Evolutionary conservation across 2,888 invertebrate species (phyloP).

Genomic region (Diaphora mendica): DNA sequence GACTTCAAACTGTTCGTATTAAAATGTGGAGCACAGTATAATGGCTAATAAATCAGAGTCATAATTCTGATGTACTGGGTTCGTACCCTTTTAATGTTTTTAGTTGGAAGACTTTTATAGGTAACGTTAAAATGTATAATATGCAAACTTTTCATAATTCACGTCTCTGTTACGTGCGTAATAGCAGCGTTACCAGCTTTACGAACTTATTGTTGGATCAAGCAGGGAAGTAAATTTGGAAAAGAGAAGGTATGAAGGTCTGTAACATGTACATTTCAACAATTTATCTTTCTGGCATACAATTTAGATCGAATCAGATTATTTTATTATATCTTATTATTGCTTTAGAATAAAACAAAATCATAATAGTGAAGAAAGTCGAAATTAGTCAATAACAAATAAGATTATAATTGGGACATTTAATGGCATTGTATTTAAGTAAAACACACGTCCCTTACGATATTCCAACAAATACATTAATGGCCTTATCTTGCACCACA

Average conservation of each 20-base stretch:
- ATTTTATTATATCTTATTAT: not conserved
- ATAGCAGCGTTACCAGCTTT: not conserved
- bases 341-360: not conserved
- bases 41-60: slow-evolving; percentile 70
- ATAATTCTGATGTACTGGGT: slow-evolving; percentile 66
- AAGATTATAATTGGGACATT: not conserved
- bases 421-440: not conserved
- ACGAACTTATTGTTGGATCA: not conserved
- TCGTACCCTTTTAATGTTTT: slow-evolving; percentile 63
- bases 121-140: slow-evolving; percentile 16
- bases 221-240: slow-evolving; percentile 9
- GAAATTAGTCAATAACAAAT: not conserved
- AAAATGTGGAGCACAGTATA: slow-evolving; percentile 66
- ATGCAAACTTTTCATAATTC: not conserved
- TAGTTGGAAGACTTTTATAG: slow-evolving; percentile 53
- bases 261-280: not conserved
- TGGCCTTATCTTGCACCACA: too few species aligned
- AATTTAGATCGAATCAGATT: not conserved
- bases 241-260: not conserved
- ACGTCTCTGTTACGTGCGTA: not conserved
- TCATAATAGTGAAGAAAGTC: not conserved
- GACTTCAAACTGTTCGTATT: slow-evolving; percentile 66
- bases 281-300: not conserved
- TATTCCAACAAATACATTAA: too few species aligned
- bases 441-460: not conserved